phyloP scores from a whole-genome alignment of 92 coral and sea anemone species.

The Porites evermanni region DNA sequence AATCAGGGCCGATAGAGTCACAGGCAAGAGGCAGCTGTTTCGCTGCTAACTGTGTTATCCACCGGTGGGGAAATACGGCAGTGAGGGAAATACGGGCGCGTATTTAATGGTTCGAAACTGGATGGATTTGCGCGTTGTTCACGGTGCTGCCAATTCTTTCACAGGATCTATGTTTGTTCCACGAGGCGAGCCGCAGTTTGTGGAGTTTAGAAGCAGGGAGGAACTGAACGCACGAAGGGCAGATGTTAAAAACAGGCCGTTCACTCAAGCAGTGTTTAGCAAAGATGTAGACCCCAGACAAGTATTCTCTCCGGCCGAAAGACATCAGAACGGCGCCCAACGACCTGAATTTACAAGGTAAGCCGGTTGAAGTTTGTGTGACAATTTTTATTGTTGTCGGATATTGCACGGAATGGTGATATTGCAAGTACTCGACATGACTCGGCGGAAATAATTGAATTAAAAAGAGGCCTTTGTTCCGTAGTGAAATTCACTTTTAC shows the following conservation, averaged over 20 bases:
- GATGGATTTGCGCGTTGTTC: constrained; percentile 41
- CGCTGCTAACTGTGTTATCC: constrained; percentile 44
- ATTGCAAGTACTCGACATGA: constrained; percentile 14
- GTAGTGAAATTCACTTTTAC: constrained; percentile 7
- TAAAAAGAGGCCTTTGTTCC: constrained; percentile 25
- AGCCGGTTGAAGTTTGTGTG: not conserved
- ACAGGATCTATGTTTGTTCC: constrained; percentile 37
- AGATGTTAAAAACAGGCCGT: constrained; percentile 58
- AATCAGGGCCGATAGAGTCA: constrained; percentile 47
- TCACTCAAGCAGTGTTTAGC: constrained; percentile 41
- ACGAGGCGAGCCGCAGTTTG: constrained; percentile 23
- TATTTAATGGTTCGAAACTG: constrained; percentile 10
- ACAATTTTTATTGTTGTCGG: not conserved
- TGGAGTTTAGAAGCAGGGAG: constrained; percentile 40
- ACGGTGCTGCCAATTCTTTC: constrained; percentile 35
- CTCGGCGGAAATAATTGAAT: constrained; percentile 42
- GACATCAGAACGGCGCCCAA: constrained; percentile 26
- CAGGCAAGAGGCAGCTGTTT: constrained; percentile 39
- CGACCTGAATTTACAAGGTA: constrained; percentile 70
- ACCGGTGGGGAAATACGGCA: constrained; percentile 41
- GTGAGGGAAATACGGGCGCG: constrained; percentile 44
- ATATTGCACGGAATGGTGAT: not conserved
- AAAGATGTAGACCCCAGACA: constrained; percentile 52
- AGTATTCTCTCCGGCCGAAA: constrained; percentile 22
- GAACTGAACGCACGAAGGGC: constrained; percentile 36